Conservation (phyloP, 2,888 invertebrate genomes). For the Drosophila eohydei region DNA sequence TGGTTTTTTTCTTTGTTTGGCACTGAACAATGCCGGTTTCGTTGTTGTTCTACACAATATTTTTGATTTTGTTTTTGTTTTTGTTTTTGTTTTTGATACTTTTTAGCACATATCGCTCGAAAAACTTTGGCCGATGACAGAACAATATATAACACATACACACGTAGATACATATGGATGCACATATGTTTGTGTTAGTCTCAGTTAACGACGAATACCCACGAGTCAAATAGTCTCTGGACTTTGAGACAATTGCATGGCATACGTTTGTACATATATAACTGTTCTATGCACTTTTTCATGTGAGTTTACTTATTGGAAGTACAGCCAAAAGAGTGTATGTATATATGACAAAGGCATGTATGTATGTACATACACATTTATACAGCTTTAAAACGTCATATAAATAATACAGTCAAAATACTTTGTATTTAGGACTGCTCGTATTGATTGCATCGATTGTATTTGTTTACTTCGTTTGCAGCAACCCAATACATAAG, state of each 20-base stretch:
- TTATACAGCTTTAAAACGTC: not conserved
- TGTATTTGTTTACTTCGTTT: constrained; percentile 33
- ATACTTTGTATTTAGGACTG: constrained; percentile 1
- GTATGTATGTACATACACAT: not conserved
- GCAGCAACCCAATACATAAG: not conserved
- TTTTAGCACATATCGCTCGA: constrained; percentile 24
- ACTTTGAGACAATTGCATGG: constrained; percentile 48
- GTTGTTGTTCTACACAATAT: constrained; percentile 4
- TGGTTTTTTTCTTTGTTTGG: constrained; percentile 25
- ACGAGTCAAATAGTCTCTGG: constrained; percentile 40
- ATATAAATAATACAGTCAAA: constrained; percentile 24
- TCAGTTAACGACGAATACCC: constrained; percentile 42
- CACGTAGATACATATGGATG: not conserved
- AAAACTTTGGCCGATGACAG: constrained; percentile 48
- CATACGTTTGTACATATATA: not conserved
- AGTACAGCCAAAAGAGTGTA: not conserved
- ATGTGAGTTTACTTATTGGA: not conserved
- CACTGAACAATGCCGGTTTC: constrained; percentile 44
- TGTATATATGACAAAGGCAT: not conserved
- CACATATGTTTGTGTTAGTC: not conserved
- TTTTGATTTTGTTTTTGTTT: constrained; percentile 4
- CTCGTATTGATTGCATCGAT: constrained; percentile 9
- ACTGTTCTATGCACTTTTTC: not conserved
- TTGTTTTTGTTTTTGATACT: constrained; percentile 14
- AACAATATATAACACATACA: constrained; percentile 9